A percentile compares a stretch with the other conserved stretches of the same genome.
Conservation (phyloP, 1,140 invertebrate species). For the Halesus radiatus region DNA sequence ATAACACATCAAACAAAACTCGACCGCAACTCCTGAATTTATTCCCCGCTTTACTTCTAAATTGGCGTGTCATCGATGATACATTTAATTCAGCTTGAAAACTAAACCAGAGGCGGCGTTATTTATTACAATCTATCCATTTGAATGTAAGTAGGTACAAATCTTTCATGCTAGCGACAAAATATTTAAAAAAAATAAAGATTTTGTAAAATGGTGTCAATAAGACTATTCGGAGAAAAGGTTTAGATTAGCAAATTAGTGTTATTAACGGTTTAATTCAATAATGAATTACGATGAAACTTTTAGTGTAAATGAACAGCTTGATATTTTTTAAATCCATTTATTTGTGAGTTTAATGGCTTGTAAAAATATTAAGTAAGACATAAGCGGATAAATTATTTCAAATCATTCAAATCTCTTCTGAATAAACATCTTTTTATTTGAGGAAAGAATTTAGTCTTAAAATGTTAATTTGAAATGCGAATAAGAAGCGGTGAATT, state of each 20-base stretch:
- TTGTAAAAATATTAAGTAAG: no score
- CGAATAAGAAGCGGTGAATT: no score
- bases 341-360: no score
- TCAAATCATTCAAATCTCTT: no score
- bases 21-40: not conserved
- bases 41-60: not conserved
- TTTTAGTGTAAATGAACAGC: no score
- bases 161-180: slow-evolving; percentile 32
- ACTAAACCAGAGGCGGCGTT: slow-evolving; percentile 32
- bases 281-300: no score
- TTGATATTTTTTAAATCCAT: no score
- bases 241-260: not conserved
- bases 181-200: not conserved
- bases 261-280: no score
- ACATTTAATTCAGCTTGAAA: not conserved
- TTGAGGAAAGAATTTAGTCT: no score
- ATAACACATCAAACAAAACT: not conserved
- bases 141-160: slow-evolving; percentile 33
- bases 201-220: not conserved
- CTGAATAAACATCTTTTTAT: no score
- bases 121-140: slow-evolving; percentile 45
- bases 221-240: slow-evolving; percentile 21
- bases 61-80: not conserved
- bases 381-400: no score
- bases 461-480: no score